Evolutionary conservation across 2,113 vertebrate species (phyloP).

Genomic region (Candoia aspera): DNA sequence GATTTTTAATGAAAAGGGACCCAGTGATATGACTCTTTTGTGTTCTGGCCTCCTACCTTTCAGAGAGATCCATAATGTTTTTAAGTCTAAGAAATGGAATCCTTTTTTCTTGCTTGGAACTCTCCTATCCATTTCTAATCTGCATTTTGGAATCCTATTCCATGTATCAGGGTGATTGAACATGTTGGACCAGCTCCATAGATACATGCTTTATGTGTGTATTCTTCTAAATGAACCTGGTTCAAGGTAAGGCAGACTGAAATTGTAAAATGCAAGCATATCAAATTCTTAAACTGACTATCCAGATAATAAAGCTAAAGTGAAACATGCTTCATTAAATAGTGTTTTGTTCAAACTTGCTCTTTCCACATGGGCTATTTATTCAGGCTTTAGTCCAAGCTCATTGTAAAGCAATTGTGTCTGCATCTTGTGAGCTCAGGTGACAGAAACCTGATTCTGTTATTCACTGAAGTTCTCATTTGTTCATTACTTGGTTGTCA

Average conservation of each 20-base stretch:
- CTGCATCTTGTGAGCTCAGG: background rate
- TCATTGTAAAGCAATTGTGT: background rate
- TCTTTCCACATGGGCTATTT: background rate
- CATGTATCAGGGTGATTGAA: background rate
- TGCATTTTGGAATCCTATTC: background rate
- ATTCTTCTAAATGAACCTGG: background rate
- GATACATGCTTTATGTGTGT: background rate
- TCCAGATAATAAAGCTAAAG: conserved; percentile 7
- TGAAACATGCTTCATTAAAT: background rate
- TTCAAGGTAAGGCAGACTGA: background rate
- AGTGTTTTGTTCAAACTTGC: conserved; percentile 5
- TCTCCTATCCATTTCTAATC: background rate
- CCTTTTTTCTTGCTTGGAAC: background rate
- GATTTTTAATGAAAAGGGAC: background rate
- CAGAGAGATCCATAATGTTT: background rate
- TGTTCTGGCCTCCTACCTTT: background rate
- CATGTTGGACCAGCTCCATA: background rate
- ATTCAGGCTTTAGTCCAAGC: conserved; percentile 1
- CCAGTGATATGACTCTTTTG: background rate
- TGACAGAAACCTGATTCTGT: background rate
- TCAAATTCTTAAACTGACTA: background rate
- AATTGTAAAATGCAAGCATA: conserved; percentile 11
- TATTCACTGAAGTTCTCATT: background rate
- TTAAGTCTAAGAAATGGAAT: background rate
- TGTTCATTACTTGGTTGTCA: background rate